phyloP scores from a whole-genome alignment of 2,888 invertebrate species.

The Lycophotia porphyrea region DNA sequence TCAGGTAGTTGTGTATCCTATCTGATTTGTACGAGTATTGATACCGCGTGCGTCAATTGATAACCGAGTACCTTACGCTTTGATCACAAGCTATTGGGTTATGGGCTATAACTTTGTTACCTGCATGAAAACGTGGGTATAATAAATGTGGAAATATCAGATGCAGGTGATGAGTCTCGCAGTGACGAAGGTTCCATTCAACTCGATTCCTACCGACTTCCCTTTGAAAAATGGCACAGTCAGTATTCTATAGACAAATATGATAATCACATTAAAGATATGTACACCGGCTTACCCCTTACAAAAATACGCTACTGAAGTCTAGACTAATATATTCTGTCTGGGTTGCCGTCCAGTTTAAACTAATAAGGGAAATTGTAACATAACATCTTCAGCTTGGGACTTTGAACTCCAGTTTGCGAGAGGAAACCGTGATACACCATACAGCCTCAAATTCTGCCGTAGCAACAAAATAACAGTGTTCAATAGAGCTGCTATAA shows the following conservation, averaged over 20 bases:
- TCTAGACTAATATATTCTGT: neutral
- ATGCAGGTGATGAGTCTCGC: too few relatives aligned
- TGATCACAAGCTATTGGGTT: constrained; percentile 77
- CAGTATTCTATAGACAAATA: too few relatives aligned
- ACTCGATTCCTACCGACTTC: too few relatives aligned
- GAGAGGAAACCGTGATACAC: neutral
- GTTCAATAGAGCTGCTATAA: neutral
- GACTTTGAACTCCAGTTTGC: neutral
- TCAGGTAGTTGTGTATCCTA: constrained; percentile 69
- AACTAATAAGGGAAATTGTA: neutral
- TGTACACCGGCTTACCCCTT: too few relatives aligned
- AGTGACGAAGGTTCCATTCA: too few relatives aligned
- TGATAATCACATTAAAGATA: too few relatives aligned
- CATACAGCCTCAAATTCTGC: neutral
- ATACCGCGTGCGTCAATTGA: constrained; percentile 76
- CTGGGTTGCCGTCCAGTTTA: neutral
- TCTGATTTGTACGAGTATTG: constrained; percentile 70
- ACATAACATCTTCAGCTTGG: neutral
- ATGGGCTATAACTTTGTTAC: constrained; percentile 61
- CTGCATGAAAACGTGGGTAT: neutral
- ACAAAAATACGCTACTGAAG: too few relatives aligned
- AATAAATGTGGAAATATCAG: constrained; percentile 33
- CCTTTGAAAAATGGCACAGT: too few relatives aligned
- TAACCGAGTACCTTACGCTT: constrained; percentile 64
- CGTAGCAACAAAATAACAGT: neutral